Evolutionary conservation across 2,888 invertebrate species (phyloP).

Genomic region (Tribolium freemani): DNA sequence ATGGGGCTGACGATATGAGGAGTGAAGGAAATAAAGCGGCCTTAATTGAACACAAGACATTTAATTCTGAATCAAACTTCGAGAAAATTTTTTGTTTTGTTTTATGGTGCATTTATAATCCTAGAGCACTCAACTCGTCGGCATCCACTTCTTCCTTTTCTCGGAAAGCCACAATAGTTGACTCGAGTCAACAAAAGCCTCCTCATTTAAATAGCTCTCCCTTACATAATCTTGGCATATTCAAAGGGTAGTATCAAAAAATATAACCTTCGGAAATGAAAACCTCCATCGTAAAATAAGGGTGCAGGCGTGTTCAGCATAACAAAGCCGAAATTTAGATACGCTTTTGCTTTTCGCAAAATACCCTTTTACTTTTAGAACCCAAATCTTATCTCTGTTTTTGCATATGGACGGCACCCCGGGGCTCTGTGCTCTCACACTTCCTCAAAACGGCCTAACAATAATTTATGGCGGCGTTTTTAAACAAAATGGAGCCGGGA

Average conservation of each 20-base stretch:
- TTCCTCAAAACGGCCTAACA: background rate
- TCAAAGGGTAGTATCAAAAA: constrained; percentile 62
- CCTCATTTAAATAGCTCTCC: constrained; percentile 41
- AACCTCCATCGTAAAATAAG: constrained; percentile 63
- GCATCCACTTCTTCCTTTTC: constrained; percentile 15
- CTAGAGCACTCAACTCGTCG: background rate
- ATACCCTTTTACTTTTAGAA: constrained; percentile 62
- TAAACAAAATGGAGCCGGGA: constrained; percentile 1
- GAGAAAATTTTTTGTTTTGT: background rate
- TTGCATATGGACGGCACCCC: constrained; percentile 52
- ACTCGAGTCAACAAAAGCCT: constrained; percentile 26
- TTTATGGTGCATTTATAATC: background rate
- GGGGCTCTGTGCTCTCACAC: background rate
- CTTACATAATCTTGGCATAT: constrained; percentile 64
- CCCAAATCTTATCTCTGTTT: constrained; percentile 57
- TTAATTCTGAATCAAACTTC: background rate
- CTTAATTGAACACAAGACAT: too few species aligned
- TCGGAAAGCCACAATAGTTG: constrained; percentile 8
- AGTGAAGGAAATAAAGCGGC: background rate
- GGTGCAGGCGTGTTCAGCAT: constrained; percentile 59
- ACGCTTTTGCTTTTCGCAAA: constrained; percentile 65
- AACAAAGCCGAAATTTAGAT: constrained; percentile 63
- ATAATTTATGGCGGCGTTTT: constrained; percentile 16
- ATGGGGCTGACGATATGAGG: background rate
- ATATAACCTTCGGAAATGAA: constrained; percentile 66